Evolutionary conservation across 2,113 vertebrate genomes (phyloP).

Genomic region (Colistium nudipinnis): DNA sequence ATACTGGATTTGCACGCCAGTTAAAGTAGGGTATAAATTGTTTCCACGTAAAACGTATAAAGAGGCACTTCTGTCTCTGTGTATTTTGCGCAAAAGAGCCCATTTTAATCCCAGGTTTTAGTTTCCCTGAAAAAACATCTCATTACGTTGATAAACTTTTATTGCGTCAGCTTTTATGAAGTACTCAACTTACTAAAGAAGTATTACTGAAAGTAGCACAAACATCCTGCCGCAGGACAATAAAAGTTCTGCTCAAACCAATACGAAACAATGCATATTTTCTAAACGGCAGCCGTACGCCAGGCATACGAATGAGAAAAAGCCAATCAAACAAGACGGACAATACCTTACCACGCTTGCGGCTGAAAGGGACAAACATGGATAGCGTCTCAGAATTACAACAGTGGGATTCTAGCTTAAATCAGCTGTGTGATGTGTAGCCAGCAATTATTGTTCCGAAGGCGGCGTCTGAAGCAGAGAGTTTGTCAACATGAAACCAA

Average conservation of each 20-base stretch:
- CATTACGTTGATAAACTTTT: background rate
- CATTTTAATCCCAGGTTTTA: constrained; percentile 19
- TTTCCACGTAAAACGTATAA: too few species aligned
- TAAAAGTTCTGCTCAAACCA: background rate
- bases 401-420: constrained; percentile 4
- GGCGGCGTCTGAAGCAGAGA: constrained; percentile 14
- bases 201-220: too few species aligned
- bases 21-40: too few species aligned
- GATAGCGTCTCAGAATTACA: background rate
- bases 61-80: background rate
- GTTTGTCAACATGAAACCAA: too few species aligned
- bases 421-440: constrained; percentile 30
- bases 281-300: background rate
- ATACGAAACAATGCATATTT: constrained; percentile 12
- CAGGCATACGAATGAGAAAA: constrained; percentile 6
- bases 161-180: constrained; percentile 10
- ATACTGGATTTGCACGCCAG: too few species aligned
- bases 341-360: constrained; percentile 12
- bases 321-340: constrained; percentile 15
- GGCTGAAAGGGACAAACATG: constrained; percentile 6
- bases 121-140: background rate
- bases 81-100: background rate
- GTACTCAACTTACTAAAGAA: background rate
- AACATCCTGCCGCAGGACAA: constrained; percentile 9
- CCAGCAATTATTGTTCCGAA: constrained; percentile 2